Evolutionary conservation across 2,888 invertebrate species (phyloP).

Genomic region (Patella caerulea): DNA sequence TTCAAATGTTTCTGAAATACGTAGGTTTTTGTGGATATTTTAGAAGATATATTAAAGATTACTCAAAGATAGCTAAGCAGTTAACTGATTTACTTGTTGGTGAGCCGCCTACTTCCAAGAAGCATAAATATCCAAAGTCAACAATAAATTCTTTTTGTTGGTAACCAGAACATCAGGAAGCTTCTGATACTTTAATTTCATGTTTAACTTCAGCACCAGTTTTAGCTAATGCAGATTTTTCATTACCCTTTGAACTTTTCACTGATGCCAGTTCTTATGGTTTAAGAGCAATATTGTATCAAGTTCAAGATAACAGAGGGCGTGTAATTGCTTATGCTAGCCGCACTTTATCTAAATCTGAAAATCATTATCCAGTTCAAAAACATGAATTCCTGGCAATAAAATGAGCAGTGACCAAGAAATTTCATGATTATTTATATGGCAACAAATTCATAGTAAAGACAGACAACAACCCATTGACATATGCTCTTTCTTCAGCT

Average conservation of each 20-base stretch:
- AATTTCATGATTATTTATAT: conserved; percentile 19
- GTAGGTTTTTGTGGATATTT: conserved; percentile 39
- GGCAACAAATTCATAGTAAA: conserved; percentile 27
- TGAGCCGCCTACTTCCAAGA: background rate
- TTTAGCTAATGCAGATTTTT: no score
- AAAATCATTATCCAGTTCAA: background rate
- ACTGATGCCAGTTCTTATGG: no score
- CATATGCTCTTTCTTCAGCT: conserved; percentile 31
- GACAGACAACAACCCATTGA: conserved; percentile 38
- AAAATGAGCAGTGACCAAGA: conserved; percentile 31
- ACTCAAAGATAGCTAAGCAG: conserved; percentile 36
- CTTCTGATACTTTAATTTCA: background rate
- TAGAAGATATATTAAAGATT: conserved; percentile 35
- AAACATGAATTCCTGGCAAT: no score
- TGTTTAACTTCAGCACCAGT: background rate
- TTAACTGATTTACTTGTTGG: conserved; percentile 28
- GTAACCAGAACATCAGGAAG: conserved; percentile 7
- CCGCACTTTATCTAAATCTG: no score
- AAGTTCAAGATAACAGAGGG: no score
- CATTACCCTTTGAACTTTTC: no score
- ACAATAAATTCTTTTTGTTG: background rate
- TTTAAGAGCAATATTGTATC: no score
- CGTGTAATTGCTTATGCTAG: no score
- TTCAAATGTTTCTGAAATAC: conserved; percentile 22
- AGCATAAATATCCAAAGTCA: background rate